Evolutionary conservation across 2,113 vertebrate species (phyloP).

Genomic region (Martes martes): DNA sequence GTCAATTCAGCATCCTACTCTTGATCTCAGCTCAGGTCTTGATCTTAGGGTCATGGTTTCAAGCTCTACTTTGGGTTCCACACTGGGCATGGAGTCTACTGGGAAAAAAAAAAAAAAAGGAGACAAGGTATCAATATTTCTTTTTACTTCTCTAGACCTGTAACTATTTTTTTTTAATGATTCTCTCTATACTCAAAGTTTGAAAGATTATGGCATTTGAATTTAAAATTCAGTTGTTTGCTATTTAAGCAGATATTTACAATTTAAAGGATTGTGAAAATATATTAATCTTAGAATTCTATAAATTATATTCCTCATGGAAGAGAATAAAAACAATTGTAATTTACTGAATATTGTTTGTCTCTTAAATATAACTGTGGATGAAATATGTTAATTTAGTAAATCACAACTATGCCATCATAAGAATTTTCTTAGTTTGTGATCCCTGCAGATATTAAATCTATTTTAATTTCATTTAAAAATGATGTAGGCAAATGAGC

Average conservation of each 20-base stretch:
- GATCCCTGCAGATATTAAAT: not conserved
- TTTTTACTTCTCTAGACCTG: not conserved
- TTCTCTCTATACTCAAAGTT: not conserved
- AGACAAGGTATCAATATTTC: not conserved
- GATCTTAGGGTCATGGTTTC: not conserved
- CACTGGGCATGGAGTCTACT: not conserved
- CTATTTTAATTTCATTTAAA: slow-evolving; percentile 51
- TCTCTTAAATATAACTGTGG: not conserved
- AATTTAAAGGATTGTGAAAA: not conserved
- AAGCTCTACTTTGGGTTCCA: not conserved
- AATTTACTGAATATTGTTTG: not conserved
- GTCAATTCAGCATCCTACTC: not conserved
- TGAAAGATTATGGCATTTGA: not conserved
- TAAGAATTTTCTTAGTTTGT: slow-evolving; percentile 11
- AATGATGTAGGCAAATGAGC: slow-evolving; percentile 34
- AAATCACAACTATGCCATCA: not conserved
- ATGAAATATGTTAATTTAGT: slow-evolving; percentile 32
- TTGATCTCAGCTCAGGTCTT: not conserved
- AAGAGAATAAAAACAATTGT: not conserved
- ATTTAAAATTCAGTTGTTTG: not conserved
- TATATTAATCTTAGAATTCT: not conserved
- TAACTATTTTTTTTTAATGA: not conserved
- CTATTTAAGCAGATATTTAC: not conserved
- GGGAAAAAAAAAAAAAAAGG: not conserved
- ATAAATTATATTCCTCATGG: slow-evolving; percentile 3